Evolutionary conservation across 2,797 vertebrate genomes (phyloP).

Genomic region (Tangara arthus): DNA sequence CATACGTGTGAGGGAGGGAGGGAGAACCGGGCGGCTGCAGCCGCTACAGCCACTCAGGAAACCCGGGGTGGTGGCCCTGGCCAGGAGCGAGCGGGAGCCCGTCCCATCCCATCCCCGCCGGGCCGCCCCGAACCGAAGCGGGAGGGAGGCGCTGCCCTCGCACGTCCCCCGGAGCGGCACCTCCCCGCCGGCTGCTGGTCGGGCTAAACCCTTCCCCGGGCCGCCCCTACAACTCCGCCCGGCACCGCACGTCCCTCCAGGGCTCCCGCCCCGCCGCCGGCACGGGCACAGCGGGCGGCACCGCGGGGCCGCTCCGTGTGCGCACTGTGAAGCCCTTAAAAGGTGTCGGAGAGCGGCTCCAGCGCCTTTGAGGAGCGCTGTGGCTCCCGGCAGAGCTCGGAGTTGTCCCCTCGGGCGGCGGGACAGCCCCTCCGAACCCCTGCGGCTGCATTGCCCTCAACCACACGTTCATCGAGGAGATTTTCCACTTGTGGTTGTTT

Average conservation of each 20-base stretch:
- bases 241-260: not conserved
- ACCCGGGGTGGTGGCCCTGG: fast-evolving
- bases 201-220: not conserved
- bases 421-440: fast-evolving
- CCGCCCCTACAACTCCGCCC: not conserved
- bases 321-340: not conserved
- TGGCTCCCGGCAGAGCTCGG: not conserved
- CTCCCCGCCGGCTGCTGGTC: not conserved
- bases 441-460: fast-evolving
- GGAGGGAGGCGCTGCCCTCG: not conserved
- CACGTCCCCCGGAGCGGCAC: not conserved
- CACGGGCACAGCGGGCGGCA: fast-evolving
- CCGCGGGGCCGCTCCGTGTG: not conserved
- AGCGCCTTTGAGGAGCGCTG: fast-evolving
- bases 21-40: not conserved
- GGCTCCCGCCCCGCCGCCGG: not conserved
- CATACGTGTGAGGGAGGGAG: not conserved
- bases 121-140: too few relatives aligned
- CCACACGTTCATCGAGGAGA: fast-evolving
- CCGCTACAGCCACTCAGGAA: not conserved
- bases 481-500: not conserved
- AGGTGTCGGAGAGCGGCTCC: not conserved
- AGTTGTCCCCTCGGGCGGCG: not conserved
- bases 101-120: not conserved
- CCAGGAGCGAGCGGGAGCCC: not conserved